Evolutionary conservation across 1,140 invertebrate genomes (phyloP).

Genomic region (Formica selysi): DNA sequence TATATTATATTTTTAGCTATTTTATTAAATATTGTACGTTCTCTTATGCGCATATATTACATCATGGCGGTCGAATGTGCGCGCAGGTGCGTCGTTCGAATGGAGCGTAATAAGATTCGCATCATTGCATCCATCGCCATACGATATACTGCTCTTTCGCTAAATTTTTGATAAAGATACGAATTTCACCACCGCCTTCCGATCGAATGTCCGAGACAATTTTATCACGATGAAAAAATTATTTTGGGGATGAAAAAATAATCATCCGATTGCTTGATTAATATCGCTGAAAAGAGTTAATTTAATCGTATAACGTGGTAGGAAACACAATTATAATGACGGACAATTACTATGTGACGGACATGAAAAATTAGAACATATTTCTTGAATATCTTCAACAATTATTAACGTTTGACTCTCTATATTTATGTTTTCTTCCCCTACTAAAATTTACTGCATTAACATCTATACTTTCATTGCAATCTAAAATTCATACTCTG

Average conservation of each 20-base stretch:
- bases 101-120: constrained; percentile 10
- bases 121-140: not conserved
- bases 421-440: not conserved
- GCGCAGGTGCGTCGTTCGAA: constrained; percentile 1
- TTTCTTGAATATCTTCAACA: not conserved
- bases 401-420: not conserved
- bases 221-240: not conserved
- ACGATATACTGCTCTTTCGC: not conserved
- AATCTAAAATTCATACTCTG: not conserved
- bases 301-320: constrained; percentile 20
- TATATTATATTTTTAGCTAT: too few species aligned
- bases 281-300: not conserved
- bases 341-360: not conserved
- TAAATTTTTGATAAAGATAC: constrained; percentile 16
- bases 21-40: not conserved
- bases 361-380: not conserved
- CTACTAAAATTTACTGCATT: not conserved
- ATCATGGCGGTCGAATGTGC: not conserved
- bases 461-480: not conserved
- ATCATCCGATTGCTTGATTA: constrained; percentile 22
- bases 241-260: constrained; percentile 18
- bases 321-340: not conserved
- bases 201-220: constrained; percentile 8
- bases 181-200: not conserved
- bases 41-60: not conserved